Percentiles rank a stretch among this genome's conserved stretches.
These are phyloP conservation scores for Hydropsyche tenuis DNA, from an alignment of 1,140 invertebrate species.

Conservation along the genomic window DNA sequence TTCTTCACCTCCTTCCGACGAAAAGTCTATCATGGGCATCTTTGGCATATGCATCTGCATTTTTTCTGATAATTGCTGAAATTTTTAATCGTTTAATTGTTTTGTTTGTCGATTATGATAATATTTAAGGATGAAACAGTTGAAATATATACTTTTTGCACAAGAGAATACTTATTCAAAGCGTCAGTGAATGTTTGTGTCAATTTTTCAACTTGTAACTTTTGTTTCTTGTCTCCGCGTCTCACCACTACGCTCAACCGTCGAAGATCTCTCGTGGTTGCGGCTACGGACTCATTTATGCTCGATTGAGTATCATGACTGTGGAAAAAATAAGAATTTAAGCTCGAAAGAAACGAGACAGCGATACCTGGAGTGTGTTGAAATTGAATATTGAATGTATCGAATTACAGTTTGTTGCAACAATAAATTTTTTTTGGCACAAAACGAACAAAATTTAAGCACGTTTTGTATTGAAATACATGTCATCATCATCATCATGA, in stretches of 20 bases:
- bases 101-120: background rate
- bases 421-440: too few relatives aligned
- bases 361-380: too few relatives aligned
- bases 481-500: too few relatives aligned
- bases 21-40: conserved; percentile 49
- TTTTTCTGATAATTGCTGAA: conserved; percentile 75
- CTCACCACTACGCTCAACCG: conserved; percentile 71
- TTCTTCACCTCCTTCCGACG: conserved; percentile 55
- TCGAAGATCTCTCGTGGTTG: conserved; percentile 75
- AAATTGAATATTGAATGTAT: too few relatives aligned
- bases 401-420: too few relatives aligned
- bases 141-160: conserved; percentile 72
- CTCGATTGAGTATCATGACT: conserved; percentile 81
- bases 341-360: too few relatives aligned
- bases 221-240: conserved; percentile 77
- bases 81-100: too few relatives aligned
- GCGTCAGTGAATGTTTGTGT: conserved; percentile 81
- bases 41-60: conserved; percentile 76
- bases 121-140: background rate
- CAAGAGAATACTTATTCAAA: conserved; percentile 75
- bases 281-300: conserved; percentile 76
- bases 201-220: conserved; percentile 82
- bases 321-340: conserved; percentile 51
- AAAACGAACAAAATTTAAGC: too few relatives aligned
- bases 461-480: too few relatives aligned